phyloP scores from a whole-genome alignment of 2,113 vertebrate genomes.

The Seriola dumerili region DNA sequence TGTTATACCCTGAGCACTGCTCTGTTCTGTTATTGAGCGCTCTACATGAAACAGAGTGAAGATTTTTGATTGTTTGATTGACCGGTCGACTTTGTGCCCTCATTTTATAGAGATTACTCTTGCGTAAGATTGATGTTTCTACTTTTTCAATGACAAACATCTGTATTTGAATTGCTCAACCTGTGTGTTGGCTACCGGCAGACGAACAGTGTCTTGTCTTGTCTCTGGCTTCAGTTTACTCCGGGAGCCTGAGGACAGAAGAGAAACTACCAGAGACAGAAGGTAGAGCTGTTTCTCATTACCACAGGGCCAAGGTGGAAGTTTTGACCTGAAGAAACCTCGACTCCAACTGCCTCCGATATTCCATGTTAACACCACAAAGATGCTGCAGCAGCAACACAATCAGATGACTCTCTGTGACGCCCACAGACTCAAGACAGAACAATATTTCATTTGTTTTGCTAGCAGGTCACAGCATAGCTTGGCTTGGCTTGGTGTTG shows the following conservation, averaged over 20 bases:
- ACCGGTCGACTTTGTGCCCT: background rate
- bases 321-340: slow-evolving; percentile 66
- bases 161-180: slow-evolving; percentile 28
- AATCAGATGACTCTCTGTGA: slow-evolving; percentile 52
- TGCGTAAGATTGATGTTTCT: slow-evolving; percentile 1
- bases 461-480: background rate
- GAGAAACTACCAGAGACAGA: slow-evolving; percentile 55
- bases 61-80: slow-evolving; percentile 12
- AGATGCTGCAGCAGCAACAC: slow-evolving; percentile 23
- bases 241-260: slow-evolving; percentile 37
- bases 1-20: slow-evolving; percentile 43
- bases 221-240: slow-evolving; percentile 47
- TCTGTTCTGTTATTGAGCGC: slow-evolving; percentile 29
- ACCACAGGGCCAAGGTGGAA: slow-evolving; percentile 42
- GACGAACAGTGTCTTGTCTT: slow-evolving; percentile 30
- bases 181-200: slow-evolving; percentile 10
- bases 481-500: background rate
- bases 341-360: slow-evolving; percentile 32
- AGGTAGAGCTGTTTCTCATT: slow-evolving; percentile 59
- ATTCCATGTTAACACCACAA: slow-evolving; percentile 25
- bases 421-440: slow-evolving; percentile 62
- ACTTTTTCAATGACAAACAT: slow-evolving; percentile 36
- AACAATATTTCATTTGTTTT: slow-evolving; percentile 65
- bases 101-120: background rate
- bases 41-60: slow-evolving; percentile 3